Percentiles rank a stretch among this genome's conserved stretches.
Evolutionary conservation across 2,888 invertebrate species (phyloP).

Genomic region (Athripsodes cinereus): DNA sequence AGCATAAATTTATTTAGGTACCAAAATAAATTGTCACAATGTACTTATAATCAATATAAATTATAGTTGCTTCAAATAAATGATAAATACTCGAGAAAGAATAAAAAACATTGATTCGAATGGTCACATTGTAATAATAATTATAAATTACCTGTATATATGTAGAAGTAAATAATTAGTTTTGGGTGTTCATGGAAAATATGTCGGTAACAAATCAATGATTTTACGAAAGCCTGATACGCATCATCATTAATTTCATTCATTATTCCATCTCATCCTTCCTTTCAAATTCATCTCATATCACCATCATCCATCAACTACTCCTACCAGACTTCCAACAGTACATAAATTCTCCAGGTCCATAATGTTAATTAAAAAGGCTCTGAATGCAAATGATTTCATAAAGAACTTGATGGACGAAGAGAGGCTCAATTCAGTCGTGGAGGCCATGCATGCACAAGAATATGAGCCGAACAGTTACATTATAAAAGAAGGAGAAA

Average conservation of each 20-base stretch:
- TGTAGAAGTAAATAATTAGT: too few relatives aligned
- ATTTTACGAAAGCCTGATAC: too few relatives aligned
- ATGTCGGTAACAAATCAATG: too few relatives aligned
- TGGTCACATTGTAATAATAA: too few relatives aligned
- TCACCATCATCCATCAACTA: background rate
- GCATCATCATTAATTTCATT: background rate
- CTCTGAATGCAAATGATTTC: slow-evolving; percentile 76
- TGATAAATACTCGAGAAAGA: too few relatives aligned
- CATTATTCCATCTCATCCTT: background rate
- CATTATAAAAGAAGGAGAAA: slow-evolving; percentile 75
- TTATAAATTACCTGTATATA: too few relatives aligned
- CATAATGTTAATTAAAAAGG: slow-evolving; percentile 58
- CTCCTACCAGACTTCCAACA: background rate
- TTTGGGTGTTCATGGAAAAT: too few relatives aligned
- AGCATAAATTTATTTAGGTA: too few relatives aligned
- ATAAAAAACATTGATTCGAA: too few relatives aligned
- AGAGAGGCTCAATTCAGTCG: slow-evolving; percentile 66
- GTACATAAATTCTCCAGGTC: slow-evolving; percentile 39
- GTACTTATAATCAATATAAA: too few relatives aligned
- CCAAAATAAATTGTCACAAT: too few relatives aligned
- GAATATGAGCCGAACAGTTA: slow-evolving; percentile 60
- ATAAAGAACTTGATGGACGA: slow-evolving; percentile 70
- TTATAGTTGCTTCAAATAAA: too few relatives aligned
- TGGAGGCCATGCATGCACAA: slow-evolving; percentile 75
- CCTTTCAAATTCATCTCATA: background rate